Base-by-base conservation (phyloP, 2,113 vertebrate genomes). In the Cottus gobio region DNA sequence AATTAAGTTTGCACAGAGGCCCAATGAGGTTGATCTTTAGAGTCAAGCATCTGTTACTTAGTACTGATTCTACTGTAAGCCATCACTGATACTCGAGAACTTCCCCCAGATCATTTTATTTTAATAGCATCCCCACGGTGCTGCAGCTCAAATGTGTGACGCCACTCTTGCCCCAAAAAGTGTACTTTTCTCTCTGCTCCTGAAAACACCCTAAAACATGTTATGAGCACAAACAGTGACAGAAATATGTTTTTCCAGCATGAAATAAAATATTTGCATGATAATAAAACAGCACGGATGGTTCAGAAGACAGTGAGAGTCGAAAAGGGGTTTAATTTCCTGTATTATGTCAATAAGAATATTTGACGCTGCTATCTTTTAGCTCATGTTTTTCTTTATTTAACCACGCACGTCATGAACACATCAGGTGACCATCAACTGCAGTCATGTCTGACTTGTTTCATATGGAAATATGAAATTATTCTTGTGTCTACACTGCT, bases 1-100 rank as follows among this genome's bases (percentile, higher is more conserved):
- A 50, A 85, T 60, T 0, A 44, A 73, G 75, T 71, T 70, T 78
- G 64, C 75, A 69, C 54, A 46, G 37, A 24, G 22, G 67, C 52
- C 69, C 57, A 67, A 54, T 48, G 57, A 68, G 31, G 37, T 15
- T 60, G 54, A 54, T 34, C 37, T 42, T 57, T 57, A 44, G 16
- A 48, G 69, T 52, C 34, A 48, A 16, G 5, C 16, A 73, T 57
- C 24, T 77, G 31, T 65, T 77, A 62, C 36, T 10, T 6, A 54
- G 36, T 37, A 22, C 7, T 44, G 7, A 46, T 63, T 30, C 7
- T 46, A 26, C 16, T 52, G 31, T 31, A 10, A 36, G 13, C 10
- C 11, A 62, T 70, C 22, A 70, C 22, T 57, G 65, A 48, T 24
- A 24, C 13, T 60, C 39, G 52, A 28, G 0, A 74, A 63, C 39